Conservation (phyloP, 1,140 invertebrate species). For the Drosophila kohkoa region DNA sequence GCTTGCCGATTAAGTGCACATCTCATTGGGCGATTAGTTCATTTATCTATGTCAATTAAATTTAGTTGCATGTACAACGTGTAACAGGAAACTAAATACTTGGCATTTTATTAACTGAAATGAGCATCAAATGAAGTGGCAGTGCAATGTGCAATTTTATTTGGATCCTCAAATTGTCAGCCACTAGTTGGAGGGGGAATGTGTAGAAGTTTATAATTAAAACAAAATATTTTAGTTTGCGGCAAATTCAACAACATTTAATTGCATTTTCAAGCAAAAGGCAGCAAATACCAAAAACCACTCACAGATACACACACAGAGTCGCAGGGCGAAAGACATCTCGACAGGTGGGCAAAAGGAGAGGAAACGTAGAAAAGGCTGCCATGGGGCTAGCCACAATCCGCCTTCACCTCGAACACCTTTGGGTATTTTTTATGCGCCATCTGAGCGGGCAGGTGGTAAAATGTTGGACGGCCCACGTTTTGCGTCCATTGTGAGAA, state of each 20-base stretch:
- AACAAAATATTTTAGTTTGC: conserved; percentile 69
- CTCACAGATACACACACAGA: conserved; percentile 3
- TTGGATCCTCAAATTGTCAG: conserved; percentile 51
- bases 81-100: conserved; percentile 10
- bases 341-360: not conserved
- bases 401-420: conserved; percentile 17
- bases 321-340: too few relatives aligned
- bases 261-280: conserved; percentile 51
- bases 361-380: not conserved
- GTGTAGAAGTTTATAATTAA: conserved; percentile 62
- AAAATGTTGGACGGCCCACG: not conserved
- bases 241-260: conserved; percentile 45
- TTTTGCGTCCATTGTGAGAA: conserved; percentile 27
- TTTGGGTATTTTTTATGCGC: conserved; percentile 26
- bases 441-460: conserved; percentile 25
- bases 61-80: conserved; percentile 33
- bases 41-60: conserved; percentile 47
- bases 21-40: conserved; percentile 12
- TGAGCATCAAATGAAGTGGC: conserved; percentile 62
- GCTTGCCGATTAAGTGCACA: not conserved
- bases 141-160: conserved; percentile 28
- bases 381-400: not conserved
- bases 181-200: conserved; percentile 9
- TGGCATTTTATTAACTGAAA: conserved; percentile 62
- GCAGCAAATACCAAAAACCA: conserved; percentile 12